These are phyloP conservation scores for Pelvicachromis taeniatus DNA, from an alignment of 2,113 vertebrate genomes.

Conservation along the genomic window DNA sequence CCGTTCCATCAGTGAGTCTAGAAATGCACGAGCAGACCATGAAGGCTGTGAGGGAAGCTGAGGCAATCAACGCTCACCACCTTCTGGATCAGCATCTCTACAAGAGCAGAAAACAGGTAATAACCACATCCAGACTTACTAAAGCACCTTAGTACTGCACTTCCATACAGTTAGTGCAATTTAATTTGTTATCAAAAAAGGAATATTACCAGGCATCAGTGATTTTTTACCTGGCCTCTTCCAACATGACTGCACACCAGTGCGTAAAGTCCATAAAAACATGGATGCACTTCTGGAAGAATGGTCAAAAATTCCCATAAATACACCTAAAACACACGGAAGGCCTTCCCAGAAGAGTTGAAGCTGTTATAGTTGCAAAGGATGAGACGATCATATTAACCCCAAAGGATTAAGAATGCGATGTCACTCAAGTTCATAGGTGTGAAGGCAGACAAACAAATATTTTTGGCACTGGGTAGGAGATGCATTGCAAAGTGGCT, in stretches of 20 bases:
- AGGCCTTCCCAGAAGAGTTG: not conserved
- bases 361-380: not conserved
- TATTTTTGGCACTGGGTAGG: not conserved
- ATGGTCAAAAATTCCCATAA: not conserved
- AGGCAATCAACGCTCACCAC: slow-evolving; percentile 84
- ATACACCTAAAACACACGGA: not conserved
- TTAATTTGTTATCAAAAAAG: not conserved
- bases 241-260: not conserved
- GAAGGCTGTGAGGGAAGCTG: slow-evolving; percentile 75
- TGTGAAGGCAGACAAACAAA: not conserved
- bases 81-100: slow-evolving; percentile 92
- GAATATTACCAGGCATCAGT: not conserved
- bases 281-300: not conserved
- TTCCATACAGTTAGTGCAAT: not conserved
- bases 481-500: not conserved
- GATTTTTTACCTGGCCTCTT: no score
- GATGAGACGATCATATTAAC: fast-evolving
- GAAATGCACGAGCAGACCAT: slow-evolving; percentile 87
- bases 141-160: fast-evolving
- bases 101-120: slow-evolving; percentile 87
- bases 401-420: not conserved
- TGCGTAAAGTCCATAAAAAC: not conserved
- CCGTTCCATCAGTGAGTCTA: slow-evolving; percentile 82
- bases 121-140: not conserved
- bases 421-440: not conserved